phyloP scores from a whole-genome alignment of 2,797 vertebrate species.

The Smutsia temminckii region DNA sequence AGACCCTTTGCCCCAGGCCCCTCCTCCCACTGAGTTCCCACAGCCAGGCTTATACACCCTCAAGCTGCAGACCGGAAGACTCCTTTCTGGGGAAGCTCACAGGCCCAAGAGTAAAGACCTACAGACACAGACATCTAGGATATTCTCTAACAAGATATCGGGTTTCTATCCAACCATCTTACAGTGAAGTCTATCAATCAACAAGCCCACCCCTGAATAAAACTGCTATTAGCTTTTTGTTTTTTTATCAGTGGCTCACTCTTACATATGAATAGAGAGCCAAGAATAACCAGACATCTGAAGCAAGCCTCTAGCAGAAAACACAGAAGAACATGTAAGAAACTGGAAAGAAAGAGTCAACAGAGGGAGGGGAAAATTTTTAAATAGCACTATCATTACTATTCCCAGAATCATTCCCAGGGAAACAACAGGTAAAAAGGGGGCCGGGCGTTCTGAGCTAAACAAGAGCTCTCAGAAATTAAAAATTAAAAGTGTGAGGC shows the following conservation, averaged over 20 bases:
- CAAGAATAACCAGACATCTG: neutral
- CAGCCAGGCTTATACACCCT: neutral
- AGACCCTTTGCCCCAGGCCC: neutral
- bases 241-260: neutral
- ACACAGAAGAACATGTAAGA: neutral
- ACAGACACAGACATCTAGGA: neutral
- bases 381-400: neutral
- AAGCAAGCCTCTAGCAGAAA: neutral
- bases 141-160: neutral
- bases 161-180: neutral
- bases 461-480: neutral
- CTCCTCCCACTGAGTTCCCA: neutral
- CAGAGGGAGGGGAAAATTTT: neutral
- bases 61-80: neutral
- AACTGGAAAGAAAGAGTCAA: neutral
- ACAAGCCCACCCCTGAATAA: neutral
- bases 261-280: neutral
- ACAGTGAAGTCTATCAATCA: neutral
- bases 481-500: neutral
- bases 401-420: fast-evolving
- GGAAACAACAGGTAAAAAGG: neutral
- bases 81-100: neutral
- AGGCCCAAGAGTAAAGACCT: neutral
- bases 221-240: neutral
- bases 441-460: neutral